Base-by-base conservation (phyloP, 2,888 invertebrate genomes). In the Nomada fucata region DNA sequence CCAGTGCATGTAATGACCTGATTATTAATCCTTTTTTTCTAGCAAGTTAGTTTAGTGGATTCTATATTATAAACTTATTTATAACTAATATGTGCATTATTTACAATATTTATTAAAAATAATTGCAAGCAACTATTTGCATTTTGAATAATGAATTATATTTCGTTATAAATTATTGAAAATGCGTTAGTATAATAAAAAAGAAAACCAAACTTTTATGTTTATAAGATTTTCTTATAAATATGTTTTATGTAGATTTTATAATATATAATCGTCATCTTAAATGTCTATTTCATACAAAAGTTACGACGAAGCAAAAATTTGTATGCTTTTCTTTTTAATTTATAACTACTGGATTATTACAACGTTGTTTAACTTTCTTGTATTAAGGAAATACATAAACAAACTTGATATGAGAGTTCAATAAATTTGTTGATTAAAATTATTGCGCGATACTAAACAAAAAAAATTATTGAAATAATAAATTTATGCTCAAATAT, bases 71-170 rank as follows among this genome's bases (percentile, higher is more conserved):
- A 85, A 87, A 87, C 85, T 90, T 92, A 91, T 92, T 92, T 92
- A 91, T 91, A 89, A 89, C 78, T 77, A 89, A 87, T 80, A 91
- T 90, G 89, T 90, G 90, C 88, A 91, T 91, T 89, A 88, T 89
- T 92, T 89, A 89, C 90, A 85, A 87, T 92, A 92, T 92, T 92
- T 92, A 92, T 92, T 92, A 89, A 92, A 90, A 86, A 82, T 81
- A 88, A 81, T 85, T 89, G 86, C 86, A 89, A 90, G 87, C 88
- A 89, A 88, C 85, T 80, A 88, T 86, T 89, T 85, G 83, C 86
- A 81, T 86, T 85, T 90, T 87, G 83, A 86, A 86, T 88, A 83
- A 86, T 42, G 42, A 88, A 86, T 85, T 90, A 86, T 91, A 89
- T 87, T 84, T 88, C 89, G 84, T 88, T 90, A 84, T 89, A 87